These are phyloP conservation scores for Panagrolaimus sp. DNA, from an alignment of 1,140 invertebrate genomes.

Conservation along the genomic window DNA sequence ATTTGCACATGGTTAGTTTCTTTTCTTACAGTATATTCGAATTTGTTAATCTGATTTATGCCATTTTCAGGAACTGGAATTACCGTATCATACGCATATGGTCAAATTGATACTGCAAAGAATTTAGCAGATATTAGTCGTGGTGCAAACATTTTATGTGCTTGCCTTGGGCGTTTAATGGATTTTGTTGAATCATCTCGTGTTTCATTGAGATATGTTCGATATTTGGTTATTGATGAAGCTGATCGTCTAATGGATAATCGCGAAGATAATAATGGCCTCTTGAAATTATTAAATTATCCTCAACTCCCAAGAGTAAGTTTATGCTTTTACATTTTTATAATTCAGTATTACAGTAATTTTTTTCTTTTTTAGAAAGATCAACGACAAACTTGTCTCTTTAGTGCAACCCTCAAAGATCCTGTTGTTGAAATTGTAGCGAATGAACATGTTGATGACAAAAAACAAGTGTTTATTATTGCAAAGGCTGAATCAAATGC, in stretches of 20 bases:
- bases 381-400: not conserved
- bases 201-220: not conserved
- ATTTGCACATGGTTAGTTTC: not conserved
- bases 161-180: not conserved
- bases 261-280: not conserved
- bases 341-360: not conserved
- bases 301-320: not conserved
- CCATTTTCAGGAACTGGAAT: not conserved
- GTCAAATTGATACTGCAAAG: not conserved
- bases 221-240: not conserved
- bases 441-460: not conserved
- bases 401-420: not conserved
- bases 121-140: not conserved
- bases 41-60: too few relatives aligned
- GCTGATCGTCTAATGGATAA: not conserved
- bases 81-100: not conserved
- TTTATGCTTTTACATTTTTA: not conserved
- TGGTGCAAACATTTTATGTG: not conserved
- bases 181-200: not conserved
- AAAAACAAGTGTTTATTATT: not conserved
- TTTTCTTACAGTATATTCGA: too few relatives aligned
- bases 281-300: not conserved
- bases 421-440: not conserved
- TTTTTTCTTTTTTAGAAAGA: not conserved
- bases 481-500: constrained; percentile 1